A percentile compares a stretch with the other conserved stretches of the same genome.
phyloP scores from a whole-genome alignment of 2,797 vertebrate genomes.

The Naso thynnoides region DNA sequence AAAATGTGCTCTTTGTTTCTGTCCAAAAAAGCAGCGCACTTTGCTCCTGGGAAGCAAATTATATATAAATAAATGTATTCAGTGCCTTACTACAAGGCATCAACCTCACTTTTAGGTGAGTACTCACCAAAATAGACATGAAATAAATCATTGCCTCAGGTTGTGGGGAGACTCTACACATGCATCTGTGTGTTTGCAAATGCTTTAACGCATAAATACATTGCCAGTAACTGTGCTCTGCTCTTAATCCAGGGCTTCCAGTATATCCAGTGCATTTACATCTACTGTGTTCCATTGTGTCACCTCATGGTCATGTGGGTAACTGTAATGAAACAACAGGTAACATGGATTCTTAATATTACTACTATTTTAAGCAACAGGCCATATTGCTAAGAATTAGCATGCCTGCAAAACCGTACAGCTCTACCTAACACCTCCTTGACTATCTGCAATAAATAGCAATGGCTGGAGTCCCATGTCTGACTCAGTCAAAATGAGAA shows the following conservation, averaged over 20 bases:
- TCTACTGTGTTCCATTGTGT: slow-evolving; percentile 27
- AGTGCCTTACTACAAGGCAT: too few relatives aligned
- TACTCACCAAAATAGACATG: too few relatives aligned
- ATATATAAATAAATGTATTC: too few relatives aligned
- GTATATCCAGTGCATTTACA: slow-evolving; percentile 11
- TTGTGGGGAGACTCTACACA: background rate
- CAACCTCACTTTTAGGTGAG: too few relatives aligned
- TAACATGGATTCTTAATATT: slow-evolving; percentile 1
- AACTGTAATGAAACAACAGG: background rate
- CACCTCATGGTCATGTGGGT: slow-evolving; percentile 17
- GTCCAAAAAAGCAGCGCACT: too few relatives aligned
- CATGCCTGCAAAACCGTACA: slow-evolving; percentile 62
- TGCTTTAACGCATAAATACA: slow-evolving; percentile 10
- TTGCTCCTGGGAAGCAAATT: too few relatives aligned
- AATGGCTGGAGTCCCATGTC: slow-evolving; percentile 87
- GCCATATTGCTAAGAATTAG: slow-evolving; percentile 12
- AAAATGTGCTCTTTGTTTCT: too few relatives aligned
- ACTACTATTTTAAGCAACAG: slow-evolving; percentile 3
- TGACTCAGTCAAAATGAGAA: slow-evolving; percentile 55
- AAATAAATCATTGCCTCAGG: too few relatives aligned
- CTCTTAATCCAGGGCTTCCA: slow-evolving; percentile 33
- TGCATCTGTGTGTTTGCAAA: slow-evolving; percentile 8
- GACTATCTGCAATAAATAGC: slow-evolving; percentile 89
- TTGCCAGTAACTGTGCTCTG: slow-evolving; percentile 8
- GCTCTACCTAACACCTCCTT: slow-evolving; percentile 83